Evolutionary conservation across 2,113 vertebrate species (phyloP), one percentile per base, ranked within the genome.

Genomic region (Indicator maculatus): DNA sequence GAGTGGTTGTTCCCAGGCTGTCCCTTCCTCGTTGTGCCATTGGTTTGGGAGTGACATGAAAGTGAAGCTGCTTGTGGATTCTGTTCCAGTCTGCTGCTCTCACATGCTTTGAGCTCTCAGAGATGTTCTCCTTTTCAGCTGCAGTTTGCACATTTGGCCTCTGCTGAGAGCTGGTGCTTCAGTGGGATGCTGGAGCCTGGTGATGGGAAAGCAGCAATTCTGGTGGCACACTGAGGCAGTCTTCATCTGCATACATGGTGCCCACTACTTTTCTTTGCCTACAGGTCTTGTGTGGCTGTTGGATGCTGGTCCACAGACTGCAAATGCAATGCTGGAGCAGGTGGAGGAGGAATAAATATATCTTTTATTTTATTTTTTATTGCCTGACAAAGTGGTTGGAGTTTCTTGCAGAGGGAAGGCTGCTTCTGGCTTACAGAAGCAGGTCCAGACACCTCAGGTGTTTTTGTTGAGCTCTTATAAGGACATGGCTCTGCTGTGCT

Each of bases 131-230:
- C 78, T 89, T 93, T 93, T 93, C 75, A 91, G 60, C 79, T 86
- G 94, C 87, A 71, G 20, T 93, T 92, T 91, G 89, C 86, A 85
- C 75, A 8, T 89, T 93, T 93, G 93, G 64, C 87, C 87, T 96
- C 82, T 91, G 72, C 88, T 83, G 82, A 86, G 91, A 93, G 79
- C 88, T 93, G 93, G 47, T 90, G 76, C 90, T 93, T 94, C 83
- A 58, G 45, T 61, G 65, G 67, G 82, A 86, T 91, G 76, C 88
- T 91, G 85, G 67, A 61, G 63, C 23, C 86, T 79, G 90, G 50
- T 71, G 71, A 67, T 7, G 66, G 72, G 78, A 44, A 83, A 58
- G 85, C 93, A 69, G 82, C 8, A 1, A 64, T 92, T 83, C 83
- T 41, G 13, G 73, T 77, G 69, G 59, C 59, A 56, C 20, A 2